These are phyloP conservation scores for Chlorops oryzae DNA, from an alignment of 1,140 invertebrate species.

Conservation along the genomic window DNA sequence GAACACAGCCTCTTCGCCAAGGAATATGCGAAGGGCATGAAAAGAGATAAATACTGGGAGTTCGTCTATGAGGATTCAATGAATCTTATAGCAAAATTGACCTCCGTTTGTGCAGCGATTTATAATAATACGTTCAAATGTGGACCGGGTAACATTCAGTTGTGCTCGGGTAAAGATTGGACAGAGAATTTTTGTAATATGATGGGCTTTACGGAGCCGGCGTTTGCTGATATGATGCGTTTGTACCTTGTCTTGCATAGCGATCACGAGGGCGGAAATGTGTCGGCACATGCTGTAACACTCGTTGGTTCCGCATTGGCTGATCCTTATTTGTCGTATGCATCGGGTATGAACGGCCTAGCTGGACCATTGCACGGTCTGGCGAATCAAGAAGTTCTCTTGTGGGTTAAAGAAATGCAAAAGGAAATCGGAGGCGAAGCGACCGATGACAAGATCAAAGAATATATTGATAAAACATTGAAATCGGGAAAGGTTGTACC, in stretches of 20 bases:
- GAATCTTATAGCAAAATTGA: slow-evolving; percentile 90
- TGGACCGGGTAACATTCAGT: slow-evolving; percentile 73
- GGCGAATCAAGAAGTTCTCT: slow-evolving; percentile 87
- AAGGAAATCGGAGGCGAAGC: slow-evolving; percentile 74
- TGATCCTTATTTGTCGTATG: slow-evolving; percentile 88
- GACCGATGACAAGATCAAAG: slow-evolving; percentile 78
- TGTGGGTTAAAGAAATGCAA: slow-evolving; percentile 74
- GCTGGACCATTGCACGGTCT: slow-evolving; percentile 92
- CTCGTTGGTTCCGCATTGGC: slow-evolving; percentile 89
- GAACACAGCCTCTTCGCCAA: no score
- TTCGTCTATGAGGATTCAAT: slow-evolving; percentile 87
- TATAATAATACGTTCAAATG: slow-evolving; percentile 81
- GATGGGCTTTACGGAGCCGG: slow-evolving; percentile 77
- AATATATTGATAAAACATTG: slow-evolving; percentile 88
- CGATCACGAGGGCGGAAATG: slow-evolving; percentile 93
- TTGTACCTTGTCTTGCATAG: slow-evolving; percentile 92
- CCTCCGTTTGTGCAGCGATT: slow-evolving; percentile 85
- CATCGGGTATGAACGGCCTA: slow-evolving; percentile 86
- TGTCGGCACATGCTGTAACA: slow-evolving; percentile 87
- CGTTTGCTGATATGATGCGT: slow-evolving; percentile 86
- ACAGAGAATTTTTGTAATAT: slow-evolving; percentile 83
- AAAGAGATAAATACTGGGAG: slow-evolving; percentile 51
- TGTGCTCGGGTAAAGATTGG: slow-evolving; percentile 86
- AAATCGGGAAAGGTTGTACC: slow-evolving; percentile 86
- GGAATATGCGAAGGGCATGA: slow-evolving; percentile 30